These are phyloP conservation scores for Amazona vittata DNA, from an alignment of 2,113 vertebrate genomes.

Conservation along the genomic window DNA sequence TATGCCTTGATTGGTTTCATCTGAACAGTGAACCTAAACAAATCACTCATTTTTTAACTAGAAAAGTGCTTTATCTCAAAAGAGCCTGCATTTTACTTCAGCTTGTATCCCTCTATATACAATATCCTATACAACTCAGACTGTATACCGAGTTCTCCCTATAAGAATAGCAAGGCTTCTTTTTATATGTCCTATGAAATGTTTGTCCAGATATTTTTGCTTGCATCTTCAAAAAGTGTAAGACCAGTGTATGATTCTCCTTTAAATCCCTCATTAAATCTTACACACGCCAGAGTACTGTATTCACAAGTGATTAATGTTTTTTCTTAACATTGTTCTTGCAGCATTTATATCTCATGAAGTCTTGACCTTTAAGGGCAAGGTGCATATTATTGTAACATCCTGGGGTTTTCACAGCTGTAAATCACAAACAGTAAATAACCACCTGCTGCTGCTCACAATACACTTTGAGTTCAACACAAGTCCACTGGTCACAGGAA, in stretches of 20 bases:
- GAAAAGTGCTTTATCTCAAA: neutral
- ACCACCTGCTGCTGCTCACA: neutral
- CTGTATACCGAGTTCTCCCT: neutral
- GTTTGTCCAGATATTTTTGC: neutral
- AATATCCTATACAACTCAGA: neutral
- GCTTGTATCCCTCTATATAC: neutral
- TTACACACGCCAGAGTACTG: neutral
- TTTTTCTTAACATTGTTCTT: neutral
- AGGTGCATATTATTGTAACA: neutral
- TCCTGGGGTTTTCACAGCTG: neutral
- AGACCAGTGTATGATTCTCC: neutral
- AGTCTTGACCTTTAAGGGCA: neutral
- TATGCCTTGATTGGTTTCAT: neutral
- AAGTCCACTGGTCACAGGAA: neutral
- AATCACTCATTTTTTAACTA: neutral
- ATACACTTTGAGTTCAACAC: neutral
- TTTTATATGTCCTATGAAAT: neutral
- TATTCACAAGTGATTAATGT: neutral
- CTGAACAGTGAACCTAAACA: neutral
- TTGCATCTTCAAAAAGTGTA: neutral
- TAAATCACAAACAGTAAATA: neutral
- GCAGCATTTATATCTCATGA: neutral
- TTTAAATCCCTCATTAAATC: neutral
- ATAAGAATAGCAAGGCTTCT: neutral
- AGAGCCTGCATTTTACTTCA: neutral